phyloP scores from a whole-genome alignment of 2,113 vertebrate species.

The Mixornis gularis region DNA sequence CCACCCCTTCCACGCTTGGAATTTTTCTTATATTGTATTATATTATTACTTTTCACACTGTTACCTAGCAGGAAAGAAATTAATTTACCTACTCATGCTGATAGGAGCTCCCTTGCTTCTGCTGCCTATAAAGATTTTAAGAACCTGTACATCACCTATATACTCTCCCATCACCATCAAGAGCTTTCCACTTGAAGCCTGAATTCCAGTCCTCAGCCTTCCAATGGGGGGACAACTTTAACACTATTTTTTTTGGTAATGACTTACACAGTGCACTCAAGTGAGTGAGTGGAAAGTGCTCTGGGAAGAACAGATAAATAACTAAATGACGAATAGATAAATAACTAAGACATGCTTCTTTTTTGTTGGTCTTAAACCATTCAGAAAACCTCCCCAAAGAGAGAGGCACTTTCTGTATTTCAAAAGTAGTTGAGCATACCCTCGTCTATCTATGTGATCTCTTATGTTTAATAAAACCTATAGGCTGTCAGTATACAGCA shows the following conservation, averaged over 20 bases:
- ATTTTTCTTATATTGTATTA: background rate
- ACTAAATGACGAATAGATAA: background rate
- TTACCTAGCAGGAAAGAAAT: background rate
- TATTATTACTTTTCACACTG: background rate
- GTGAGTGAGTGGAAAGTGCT: background rate
- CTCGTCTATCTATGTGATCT: background rate
- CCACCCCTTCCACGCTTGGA: background rate
- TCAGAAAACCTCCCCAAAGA: background rate
- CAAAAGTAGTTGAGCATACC: background rate
- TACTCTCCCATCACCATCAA: background rate
- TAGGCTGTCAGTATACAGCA: background rate
- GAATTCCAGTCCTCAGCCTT: background rate
- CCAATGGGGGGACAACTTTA: background rate
- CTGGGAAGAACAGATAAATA: background rate
- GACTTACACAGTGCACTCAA: background rate
- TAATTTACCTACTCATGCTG: background rate
- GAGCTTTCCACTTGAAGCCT: background rate
- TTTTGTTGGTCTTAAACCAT: background rate
- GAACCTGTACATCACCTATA: background rate
- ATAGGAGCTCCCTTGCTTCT: background rate
- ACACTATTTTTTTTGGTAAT: background rate
- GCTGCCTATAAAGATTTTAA: background rate
- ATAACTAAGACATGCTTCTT: background rate
- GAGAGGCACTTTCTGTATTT: background rate
- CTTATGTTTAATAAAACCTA: background rate